phyloP scores from a whole-genome alignment of 2,888 invertebrate genomes.

The Linnaemya vulpina region DNA sequence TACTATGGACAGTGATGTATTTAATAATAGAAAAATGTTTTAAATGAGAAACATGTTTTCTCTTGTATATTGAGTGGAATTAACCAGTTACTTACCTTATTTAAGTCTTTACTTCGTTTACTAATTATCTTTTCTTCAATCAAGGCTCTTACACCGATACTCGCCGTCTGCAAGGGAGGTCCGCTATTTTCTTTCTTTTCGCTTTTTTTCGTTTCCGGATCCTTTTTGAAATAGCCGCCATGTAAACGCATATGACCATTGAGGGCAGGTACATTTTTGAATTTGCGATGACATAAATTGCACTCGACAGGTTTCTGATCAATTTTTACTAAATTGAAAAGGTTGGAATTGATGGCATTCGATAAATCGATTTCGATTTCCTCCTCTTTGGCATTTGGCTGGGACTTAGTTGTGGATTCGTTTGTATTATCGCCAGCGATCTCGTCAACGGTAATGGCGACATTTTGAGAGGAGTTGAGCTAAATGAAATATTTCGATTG shows the following conservation, averaged over 20 bases:
- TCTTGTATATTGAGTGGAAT: neutral
- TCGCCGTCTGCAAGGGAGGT: conserved; percentile 95
- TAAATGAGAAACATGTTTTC: too few relatives aligned
- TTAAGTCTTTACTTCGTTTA: conserved; percentile 86
- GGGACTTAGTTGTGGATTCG: conserved; percentile 75
- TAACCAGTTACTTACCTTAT: conserved; percentile 77
- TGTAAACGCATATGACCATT: conserved; percentile 99
- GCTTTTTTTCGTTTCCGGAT: conserved; percentile 92
- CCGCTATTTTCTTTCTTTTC: conserved; percentile 93
- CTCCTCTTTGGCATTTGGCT: conserved; percentile 77
- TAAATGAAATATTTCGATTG: conserved; percentile 41
- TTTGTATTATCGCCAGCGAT: conserved; percentile 75
- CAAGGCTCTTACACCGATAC: conserved; percentile 93
- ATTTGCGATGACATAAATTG: conserved; percentile 96
- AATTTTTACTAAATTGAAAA: conserved; percentile 83
- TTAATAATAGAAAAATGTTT: too few relatives aligned
- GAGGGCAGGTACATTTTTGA: conserved; percentile 98
- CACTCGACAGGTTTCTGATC: conserved; percentile 96
- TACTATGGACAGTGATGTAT: too few relatives aligned
- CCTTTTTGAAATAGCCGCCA: conserved; percentile 98
- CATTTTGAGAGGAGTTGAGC: conserved; percentile 79
- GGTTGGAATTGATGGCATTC: conserved; percentile 80
- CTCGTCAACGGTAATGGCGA: conserved; percentile 79
- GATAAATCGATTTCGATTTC: conserved; percentile 75
- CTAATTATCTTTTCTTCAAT: conserved; percentile 97